Percentiles rank a stretch among this genome's conserved stretches.
phyloP scores from a whole-genome alignment of 2,888 invertebrate genomes.

The Trisateles emortualis region DNA sequence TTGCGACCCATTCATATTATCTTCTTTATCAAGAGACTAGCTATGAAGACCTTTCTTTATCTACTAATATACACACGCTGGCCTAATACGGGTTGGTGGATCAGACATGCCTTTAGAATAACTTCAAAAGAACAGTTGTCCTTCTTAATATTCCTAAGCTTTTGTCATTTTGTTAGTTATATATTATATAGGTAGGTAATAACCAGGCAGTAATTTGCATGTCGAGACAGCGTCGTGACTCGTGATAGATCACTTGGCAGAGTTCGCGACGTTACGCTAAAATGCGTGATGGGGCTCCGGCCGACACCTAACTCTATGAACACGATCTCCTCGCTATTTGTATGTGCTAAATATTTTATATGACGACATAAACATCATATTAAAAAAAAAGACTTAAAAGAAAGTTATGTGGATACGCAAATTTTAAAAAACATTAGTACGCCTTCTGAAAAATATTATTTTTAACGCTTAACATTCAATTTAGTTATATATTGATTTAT shows the following conservation, averaged over 20 bases:
- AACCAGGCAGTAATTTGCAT: constrained; percentile 8
- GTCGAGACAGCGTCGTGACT: constrained; percentile 6
- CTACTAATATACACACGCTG: too few species aligned
- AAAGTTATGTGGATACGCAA: too few species aligned
- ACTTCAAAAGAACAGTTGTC: too few species aligned
- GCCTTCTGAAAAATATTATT: background rate
- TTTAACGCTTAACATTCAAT: background rate
- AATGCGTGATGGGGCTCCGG: constrained; percentile 12
- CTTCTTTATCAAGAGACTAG: too few species aligned
- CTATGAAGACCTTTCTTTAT: too few species aligned
- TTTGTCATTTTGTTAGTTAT: background rate
- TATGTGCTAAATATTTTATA: constrained; percentile 1
- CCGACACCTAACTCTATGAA: constrained; percentile 7
- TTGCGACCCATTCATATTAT: too few species aligned
- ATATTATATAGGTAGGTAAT: constrained; percentile 6
- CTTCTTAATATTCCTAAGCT: too few species aligned
- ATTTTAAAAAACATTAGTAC: too few species aligned
- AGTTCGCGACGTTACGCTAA: constrained; percentile 54
- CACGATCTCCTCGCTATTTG: background rate
- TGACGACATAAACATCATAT: background rate
- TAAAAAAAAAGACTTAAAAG: background rate
- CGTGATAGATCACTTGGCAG: constrained; percentile 57
- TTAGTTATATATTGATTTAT: background rate
- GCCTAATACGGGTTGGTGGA: too few species aligned
- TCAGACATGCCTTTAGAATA: too few species aligned